Conservation (phyloP, 2,113 vertebrate genomes). For the Nanorana parkeri region DNA sequence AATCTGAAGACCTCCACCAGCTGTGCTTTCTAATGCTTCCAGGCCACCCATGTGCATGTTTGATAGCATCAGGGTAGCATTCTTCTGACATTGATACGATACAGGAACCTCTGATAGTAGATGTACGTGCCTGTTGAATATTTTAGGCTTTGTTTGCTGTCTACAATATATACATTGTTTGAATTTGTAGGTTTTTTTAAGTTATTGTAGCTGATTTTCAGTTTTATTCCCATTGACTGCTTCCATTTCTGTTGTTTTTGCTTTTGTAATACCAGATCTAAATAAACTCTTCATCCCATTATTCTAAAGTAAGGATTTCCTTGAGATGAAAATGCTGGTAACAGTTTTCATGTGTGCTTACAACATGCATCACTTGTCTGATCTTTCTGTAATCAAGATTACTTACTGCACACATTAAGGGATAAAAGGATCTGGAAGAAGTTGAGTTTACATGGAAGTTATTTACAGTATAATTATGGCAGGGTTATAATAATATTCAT, state of each 20-base stretch:
- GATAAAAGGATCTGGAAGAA: constrained; percentile 14
- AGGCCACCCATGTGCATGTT: no score
- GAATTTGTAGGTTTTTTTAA: no score
- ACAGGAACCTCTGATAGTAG: no score
- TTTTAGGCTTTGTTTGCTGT: no score
- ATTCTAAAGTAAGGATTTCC: background rate
- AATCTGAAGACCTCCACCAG: no score
- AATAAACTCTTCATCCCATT: background rate
- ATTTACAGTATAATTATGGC: constrained; percentile 14
- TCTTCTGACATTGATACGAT: no score
- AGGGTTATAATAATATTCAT: constrained; percentile 8
- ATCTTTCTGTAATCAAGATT: constrained; percentile 13
- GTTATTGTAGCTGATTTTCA: no score
- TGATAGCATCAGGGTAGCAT: no score
- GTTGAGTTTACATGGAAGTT: constrained; percentile 12
- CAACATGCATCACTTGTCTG: background rate
- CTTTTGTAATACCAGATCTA: background rate
- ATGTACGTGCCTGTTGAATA: no score
- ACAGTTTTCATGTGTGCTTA: background rate
- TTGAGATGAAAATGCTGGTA: background rate
- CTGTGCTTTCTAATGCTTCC: no score
- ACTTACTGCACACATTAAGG: constrained; percentile 10
- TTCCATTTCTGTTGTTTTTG: background rate
- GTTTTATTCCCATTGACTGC: no score
- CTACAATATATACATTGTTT: no score